Conservation (phyloP, 2,888 invertebrate genomes). For the Falcaria lacertinaria region DNA sequence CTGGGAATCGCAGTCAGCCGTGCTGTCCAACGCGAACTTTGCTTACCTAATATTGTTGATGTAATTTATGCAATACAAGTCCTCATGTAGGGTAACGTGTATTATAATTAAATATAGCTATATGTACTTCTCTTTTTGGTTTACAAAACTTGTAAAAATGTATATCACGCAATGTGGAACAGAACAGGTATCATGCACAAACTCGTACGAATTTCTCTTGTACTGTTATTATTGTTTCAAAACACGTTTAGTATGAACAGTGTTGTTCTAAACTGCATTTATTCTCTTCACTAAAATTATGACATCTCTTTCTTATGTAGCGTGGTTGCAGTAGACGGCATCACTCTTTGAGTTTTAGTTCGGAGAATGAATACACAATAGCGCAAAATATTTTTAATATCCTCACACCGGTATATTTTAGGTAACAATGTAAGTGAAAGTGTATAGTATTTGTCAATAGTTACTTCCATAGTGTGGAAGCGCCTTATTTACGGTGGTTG, state of each 20-base stretch:
- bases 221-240: slow-evolving; percentile 43
- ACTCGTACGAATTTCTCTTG: slow-evolving; percentile 51
- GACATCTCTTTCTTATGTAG: slow-evolving; percentile 23
- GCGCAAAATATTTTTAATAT: slow-evolving; percentile 62
- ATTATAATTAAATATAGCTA: slow-evolving; percentile 58
- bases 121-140: slow-evolving; percentile 57
- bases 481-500: slow-evolving; percentile 61
- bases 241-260: too few relatives aligned
- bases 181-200: slow-evolving; percentile 71
- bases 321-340: background rate
- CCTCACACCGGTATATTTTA: slow-evolving; percentile 57
- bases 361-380: slow-evolving; percentile 47
- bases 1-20: slow-evolving; percentile 13
- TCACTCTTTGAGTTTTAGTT: background rate
- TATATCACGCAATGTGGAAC: slow-evolving; percentile 59
- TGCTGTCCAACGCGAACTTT: slow-evolving; percentile 42
- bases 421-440: slow-evolving; percentile 71
- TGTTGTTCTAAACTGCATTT: too few relatives aligned
- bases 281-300: slow-evolving; percentile 1
- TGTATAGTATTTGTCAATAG: slow-evolving; percentile 71
- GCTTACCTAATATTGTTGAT: slow-evolving; percentile 58
- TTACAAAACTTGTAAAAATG: slow-evolving; percentile 61
- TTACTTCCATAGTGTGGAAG: slow-evolving; percentile 57
- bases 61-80: slow-evolving; percentile 58
- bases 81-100: slow-evolving; percentile 63